Conservation (phyloP, 2,113 vertebrate genomes). For the Alaudala cheleensis region DNA sequence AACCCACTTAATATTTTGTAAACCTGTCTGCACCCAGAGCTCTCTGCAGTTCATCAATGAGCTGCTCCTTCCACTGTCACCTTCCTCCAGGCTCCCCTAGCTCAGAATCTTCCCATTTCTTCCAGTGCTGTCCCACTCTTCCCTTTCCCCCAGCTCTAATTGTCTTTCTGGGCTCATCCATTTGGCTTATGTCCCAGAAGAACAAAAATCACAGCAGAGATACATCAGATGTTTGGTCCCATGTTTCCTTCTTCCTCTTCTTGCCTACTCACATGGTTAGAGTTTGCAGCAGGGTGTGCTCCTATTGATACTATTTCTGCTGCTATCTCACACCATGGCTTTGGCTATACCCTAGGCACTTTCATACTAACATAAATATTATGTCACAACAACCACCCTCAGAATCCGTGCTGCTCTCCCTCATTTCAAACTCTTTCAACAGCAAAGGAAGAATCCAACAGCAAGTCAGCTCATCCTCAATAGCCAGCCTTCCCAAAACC, state of each 20-base stretch:
- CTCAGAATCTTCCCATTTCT: neutral
- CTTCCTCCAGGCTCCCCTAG: accelerated
- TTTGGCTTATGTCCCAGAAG: neutral
- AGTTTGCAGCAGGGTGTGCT: neutral
- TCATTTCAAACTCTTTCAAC: neutral
- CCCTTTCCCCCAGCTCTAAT: neutral
- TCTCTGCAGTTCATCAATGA: neutral
- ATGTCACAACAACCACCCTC: neutral
- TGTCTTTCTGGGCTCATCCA: neutral
- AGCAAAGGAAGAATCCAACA: neutral
- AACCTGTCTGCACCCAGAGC: neutral
- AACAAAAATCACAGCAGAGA: neutral
- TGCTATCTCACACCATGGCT: neutral
- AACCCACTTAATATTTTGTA: neutral
- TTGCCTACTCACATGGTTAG: neutral
- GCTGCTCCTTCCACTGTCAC: neutral
- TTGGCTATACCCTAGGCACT: neutral
- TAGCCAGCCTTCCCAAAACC: neutral
- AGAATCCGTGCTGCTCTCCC: neutral
- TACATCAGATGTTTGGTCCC: neutral
- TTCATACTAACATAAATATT: neutral
- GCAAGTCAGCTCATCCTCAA: neutral
- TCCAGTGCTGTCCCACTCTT: neutral
- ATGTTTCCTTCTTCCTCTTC: neutral
- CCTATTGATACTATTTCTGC: neutral